phyloP scores from a whole-genome alignment of 2,888 invertebrate species.

The Psylliodes chrysocephalus region DNA sequence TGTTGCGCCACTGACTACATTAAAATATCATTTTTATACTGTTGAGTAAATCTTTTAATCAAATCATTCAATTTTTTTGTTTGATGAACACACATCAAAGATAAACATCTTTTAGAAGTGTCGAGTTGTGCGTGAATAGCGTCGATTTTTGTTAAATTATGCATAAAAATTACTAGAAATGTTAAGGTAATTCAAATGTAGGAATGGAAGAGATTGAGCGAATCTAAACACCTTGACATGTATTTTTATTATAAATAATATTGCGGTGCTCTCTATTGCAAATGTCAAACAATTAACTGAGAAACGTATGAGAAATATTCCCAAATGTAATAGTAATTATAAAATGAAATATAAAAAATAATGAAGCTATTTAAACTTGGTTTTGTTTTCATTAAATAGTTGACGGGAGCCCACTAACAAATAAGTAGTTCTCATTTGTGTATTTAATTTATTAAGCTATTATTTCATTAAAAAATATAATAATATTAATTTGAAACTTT shows the following conservation, averaged over 20 bases:
- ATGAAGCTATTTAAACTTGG: too few species aligned
- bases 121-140: background rate
- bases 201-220: background rate
- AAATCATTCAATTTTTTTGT: background rate
- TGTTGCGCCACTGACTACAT: too few species aligned
- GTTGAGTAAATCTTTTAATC: too few species aligned
- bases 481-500: too few species aligned
- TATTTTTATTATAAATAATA: constrained; percentile 7
- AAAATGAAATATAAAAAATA: too few species aligned
- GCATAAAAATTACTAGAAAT: constrained; percentile 15
- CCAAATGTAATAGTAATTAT: constrained; percentile 13
- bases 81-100: background rate
- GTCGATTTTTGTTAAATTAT: constrained; percentile 9
- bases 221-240: constrained; percentile 21
- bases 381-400: too few species aligned
- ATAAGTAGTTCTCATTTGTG: too few species aligned
- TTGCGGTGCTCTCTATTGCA: constrained; percentile 2
- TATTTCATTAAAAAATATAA: too few species aligned
- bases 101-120: background rate
- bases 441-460: too few species aligned
- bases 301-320: constrained; percentile 10
- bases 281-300: constrained; percentile 11
- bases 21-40: too few species aligned
- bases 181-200: constrained; percentile 20
- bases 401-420: too few species aligned